phyloP scores from a whole-genome alignment of 2,797 vertebrate species.

The Sebastiscus albofasciatus region DNA sequence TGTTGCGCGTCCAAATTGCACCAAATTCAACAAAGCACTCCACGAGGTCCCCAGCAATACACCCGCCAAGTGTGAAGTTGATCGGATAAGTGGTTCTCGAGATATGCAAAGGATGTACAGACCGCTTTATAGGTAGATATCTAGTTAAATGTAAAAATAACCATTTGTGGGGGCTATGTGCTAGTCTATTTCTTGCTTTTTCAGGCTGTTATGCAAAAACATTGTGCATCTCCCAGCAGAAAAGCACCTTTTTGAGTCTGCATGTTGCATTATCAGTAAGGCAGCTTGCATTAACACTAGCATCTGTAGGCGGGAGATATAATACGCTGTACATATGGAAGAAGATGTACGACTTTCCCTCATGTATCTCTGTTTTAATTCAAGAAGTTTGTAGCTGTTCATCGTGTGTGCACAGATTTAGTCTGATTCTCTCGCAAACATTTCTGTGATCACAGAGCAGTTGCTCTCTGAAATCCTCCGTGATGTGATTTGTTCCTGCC shows the following conservation, averaged over 20 bases:
- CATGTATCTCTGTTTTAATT: background rate
- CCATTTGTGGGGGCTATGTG: background rate
- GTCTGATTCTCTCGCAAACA: slow-evolving; percentile 25
- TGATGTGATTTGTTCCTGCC: slow-evolving; percentile 17
- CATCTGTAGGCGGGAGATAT: background rate
- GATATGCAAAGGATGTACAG: background rate
- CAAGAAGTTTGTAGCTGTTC: background rate
- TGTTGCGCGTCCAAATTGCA: background rate
- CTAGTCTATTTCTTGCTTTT: background rate
- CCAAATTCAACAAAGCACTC: background rate
- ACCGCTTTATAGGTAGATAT: background rate
- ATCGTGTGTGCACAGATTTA: background rate
- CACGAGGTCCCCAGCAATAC: background rate
- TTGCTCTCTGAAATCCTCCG: slow-evolving; percentile 33
- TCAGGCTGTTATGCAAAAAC: background rate
- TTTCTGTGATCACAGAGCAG: slow-evolving; percentile 25
- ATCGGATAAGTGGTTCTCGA: background rate
- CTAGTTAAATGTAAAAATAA: background rate
- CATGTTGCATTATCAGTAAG: background rate
- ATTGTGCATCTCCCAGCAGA: background rate
- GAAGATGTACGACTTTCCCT: background rate
- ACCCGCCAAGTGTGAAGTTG: background rate
- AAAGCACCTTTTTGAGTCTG: background rate
- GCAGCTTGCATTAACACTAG: background rate
- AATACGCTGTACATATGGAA: background rate